Base-by-base conservation (phyloP, 1,140 invertebrate genomes). In the Chymomyza costata region DNA sequence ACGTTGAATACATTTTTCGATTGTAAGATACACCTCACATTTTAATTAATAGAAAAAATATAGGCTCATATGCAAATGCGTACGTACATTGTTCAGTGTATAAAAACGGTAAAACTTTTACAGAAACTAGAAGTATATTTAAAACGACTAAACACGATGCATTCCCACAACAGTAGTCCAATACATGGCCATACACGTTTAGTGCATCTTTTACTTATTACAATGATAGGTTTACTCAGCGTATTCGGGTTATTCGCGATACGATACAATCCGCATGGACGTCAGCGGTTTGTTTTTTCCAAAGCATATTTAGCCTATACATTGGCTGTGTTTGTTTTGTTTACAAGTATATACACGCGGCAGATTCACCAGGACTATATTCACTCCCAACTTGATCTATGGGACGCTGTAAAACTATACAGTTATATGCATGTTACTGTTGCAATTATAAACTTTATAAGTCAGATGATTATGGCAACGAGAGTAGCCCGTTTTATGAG, bases 391-490 rank as follows among this genome's bases (percentile, higher is more conserved):
- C 38, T 84, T 1, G 64, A 80, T 56, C 45, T 82, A 3, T 58
- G 57, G 3, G 73, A 84, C 41, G 76, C 68, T 6, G 62, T 59
- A 3, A 73, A 64, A 2, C 28, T 84, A 1, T 80, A 82, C 21
- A 53, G 62, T 30, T 83, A 80, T 35, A 78, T 84, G 76, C 82
- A 82, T 46, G 55, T 80, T 0, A 48, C 39, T 0, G 62, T 82
- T 34, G 57, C 71, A 0, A 52, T 82, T 15, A 57, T 80, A 0
- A 84, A 74, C 41, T 84, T 52, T 16, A 14, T 74, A 2, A 64
- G 62, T 0, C 68, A 70, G 41, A 65, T 84, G 49, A 1, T 60
- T 1, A 43, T 70, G 8, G 50, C 46, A 35, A 45, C 51, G 2
- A 34, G 44, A 10, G 59, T 60, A 21, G 59, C 61, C 1, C 17